A percentile compares a stretch with the other conserved stretches of the same genome.
Evolutionary conservation across 2,113 vertebrate genomes (phyloP).

Genomic region (Gallinago jamesoni): DNA sequence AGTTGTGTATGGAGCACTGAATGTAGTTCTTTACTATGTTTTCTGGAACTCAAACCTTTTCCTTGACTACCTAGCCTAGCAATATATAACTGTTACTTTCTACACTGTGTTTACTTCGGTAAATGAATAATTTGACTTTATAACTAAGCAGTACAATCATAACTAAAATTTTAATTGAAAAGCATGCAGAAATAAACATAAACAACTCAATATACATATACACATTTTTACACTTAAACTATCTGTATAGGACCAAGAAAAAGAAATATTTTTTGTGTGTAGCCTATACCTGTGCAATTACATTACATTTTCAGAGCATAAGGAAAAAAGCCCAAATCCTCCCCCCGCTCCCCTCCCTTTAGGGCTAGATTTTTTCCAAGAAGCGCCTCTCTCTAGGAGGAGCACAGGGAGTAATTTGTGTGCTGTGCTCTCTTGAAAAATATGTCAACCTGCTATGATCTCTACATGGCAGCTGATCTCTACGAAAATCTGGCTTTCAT

Average conservation of each 20-base stretch:
- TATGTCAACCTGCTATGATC: background rate
- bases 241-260: background rate
- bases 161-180: background rate
- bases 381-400: background rate
- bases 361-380: background rate
- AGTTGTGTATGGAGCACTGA: background rate
- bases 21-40: background rate
- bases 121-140: background rate
- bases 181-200: background rate
- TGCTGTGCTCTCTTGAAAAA: slow-evolving; percentile 13
- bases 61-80: background rate
- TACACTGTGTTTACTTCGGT: background rate
- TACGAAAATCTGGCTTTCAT: background rate
- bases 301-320: background rate
- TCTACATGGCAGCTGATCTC: background rate
- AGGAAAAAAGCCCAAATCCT: background rate
- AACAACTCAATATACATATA: background rate
- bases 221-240: background rate
- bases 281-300: background rate
- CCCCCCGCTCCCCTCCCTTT: background rate
- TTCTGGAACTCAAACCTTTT: background rate
- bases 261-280: background rate
- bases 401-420: background rate
- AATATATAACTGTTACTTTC: background rate
- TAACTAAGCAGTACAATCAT: background rate